Evolutionary conservation across 1,140 invertebrate genomes (phyloP).

Genomic region (Gryon sp.): DNA sequence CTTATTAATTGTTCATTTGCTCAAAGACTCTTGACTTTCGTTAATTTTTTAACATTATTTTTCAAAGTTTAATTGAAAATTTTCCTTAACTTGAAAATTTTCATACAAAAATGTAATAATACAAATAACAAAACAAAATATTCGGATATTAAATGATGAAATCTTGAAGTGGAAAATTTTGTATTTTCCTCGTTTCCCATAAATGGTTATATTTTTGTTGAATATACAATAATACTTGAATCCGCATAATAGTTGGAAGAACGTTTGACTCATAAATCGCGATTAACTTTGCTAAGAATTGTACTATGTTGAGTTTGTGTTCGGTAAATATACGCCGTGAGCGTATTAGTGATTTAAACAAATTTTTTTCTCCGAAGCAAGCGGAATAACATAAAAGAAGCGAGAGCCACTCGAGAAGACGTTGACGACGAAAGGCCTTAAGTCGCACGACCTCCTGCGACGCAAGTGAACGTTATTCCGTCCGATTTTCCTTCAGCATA

Average conservation of each 20-base stretch:
- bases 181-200: slow-evolving; percentile 17
- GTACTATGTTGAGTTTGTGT: background rate
- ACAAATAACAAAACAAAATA: too few species aligned
- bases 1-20: too few species aligned
- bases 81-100: too few species aligned
- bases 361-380: slow-evolving; percentile 43
- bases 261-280: slow-evolving; percentile 31
- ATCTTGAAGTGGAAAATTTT: too few species aligned
- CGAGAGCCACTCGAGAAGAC: slow-evolving; percentile 30
- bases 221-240: slow-evolving; percentile 3
- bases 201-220: slow-evolving; percentile 9
- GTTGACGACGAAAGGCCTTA: slow-evolving; percentile 15
- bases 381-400: slow-evolving; percentile 47
- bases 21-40: too few species aligned
- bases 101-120: too few species aligned
- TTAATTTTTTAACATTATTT: too few species aligned
- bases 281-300: slow-evolving; percentile 26
- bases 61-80: too few species aligned
- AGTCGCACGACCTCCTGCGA: slow-evolving; percentile 52
- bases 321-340: slow-evolving; percentile 1
- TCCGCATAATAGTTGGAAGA: slow-evolving; percentile 1
- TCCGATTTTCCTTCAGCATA: slow-evolving; percentile 56
- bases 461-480: slow-evolving; percentile 53
- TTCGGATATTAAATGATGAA: too few species aligned
- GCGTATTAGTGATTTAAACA: slow-evolving; percentile 35